Percentiles rank a stretch among this genome's conserved stretches.
phyloP scores from a whole-genome alignment of 2,113 vertebrate genomes.

The Cettia cetti region DNA sequence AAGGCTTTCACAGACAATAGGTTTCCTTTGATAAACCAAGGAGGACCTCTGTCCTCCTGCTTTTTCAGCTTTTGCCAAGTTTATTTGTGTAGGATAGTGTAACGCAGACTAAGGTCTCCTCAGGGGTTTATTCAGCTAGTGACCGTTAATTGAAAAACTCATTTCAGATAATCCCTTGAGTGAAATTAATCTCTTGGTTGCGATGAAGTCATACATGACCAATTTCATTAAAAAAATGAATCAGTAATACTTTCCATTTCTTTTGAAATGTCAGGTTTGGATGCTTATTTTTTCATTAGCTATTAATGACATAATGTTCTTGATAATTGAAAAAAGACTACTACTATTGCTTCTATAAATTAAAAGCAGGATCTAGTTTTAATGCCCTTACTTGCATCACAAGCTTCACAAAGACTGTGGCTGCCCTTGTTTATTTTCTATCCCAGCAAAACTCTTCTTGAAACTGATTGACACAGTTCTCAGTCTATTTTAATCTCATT shows the following conservation, averaged over 20 bases:
- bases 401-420: background rate
- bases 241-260: background rate
- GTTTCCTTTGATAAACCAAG: constrained; percentile 5
- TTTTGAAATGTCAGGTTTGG: background rate
- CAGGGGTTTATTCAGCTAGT: constrained; percentile 41
- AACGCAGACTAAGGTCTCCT: background rate
- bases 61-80: constrained; percentile 26
- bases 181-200: constrained; percentile 31
- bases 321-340: background rate
- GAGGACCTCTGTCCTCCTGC: background rate
- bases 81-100: constrained; percentile 13
- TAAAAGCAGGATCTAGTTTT: background rate
- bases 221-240: background rate
- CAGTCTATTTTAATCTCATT: background rate
- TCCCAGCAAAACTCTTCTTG: background rate
- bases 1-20: background rate
- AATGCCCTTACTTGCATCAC: background rate
- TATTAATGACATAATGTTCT: background rate
- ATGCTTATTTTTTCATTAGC: background rate
- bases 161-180: constrained; percentile 29
- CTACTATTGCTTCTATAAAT: background rate
- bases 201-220: background rate
- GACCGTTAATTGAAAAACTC: constrained; percentile 56
- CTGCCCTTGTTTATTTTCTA: background rate
- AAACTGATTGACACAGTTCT: background rate